Conservation (phyloP, 2,797 vertebrate species). For the Protonibea diacanthus region DNA sequence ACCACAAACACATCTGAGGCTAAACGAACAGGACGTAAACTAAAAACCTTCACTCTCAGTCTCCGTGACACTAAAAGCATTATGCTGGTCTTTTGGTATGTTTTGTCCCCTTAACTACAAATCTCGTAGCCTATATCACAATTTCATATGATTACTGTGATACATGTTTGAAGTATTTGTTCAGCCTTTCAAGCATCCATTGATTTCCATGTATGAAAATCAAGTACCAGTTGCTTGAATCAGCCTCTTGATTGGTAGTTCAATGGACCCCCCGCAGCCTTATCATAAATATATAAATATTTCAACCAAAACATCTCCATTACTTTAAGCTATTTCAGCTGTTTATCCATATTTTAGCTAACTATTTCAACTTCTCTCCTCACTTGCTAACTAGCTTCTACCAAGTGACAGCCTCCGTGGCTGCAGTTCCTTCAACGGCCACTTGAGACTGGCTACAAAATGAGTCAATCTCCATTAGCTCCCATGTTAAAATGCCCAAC, state of each 20-base stretch:
- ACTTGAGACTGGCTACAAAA: too few relatives aligned
- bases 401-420: too few relatives aligned
- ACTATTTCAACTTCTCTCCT: not conserved
- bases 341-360: too few relatives aligned
- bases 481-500: too few relatives aligned
- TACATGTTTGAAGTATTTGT: not conserved
- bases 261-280: not conserved
- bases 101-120: not conserved
- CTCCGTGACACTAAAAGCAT: not conserved
- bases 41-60: slow-evolving; percentile 20
- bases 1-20: slow-evolving; percentile 49
- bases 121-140: not conserved
- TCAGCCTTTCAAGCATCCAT: not conserved
- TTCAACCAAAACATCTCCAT: not conserved
- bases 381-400: not conserved
- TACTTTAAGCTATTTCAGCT: not conserved
- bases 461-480: too few relatives aligned
- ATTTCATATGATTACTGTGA: not conserved
- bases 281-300: too few relatives aligned
- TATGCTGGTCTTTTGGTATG: not conserved
- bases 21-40: slow-evolving; percentile 33
- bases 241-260: not conserved
- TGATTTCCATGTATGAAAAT: slow-evolving; percentile 1
- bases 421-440: too few relatives aligned
- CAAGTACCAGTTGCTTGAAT: not conserved